These are phyloP conservation scores for Scomber japonicus DNA, from an alignment of 2,113 vertebrate species.

Conservation along the genomic window DNA sequence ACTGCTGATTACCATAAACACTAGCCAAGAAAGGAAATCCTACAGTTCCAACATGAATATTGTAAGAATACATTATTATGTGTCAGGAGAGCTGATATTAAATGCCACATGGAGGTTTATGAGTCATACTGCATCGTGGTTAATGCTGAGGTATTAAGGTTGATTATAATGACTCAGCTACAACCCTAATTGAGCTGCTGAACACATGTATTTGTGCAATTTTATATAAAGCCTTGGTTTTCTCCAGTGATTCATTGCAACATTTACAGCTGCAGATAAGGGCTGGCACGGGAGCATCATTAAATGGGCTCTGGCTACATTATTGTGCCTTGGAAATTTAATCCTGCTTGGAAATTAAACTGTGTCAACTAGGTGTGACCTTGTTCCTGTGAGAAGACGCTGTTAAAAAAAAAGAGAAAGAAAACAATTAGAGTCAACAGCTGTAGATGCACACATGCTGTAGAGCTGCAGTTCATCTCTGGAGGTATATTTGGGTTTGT, in stretches of 20 bases:
- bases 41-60: too few species aligned
- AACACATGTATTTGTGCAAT: neutral
- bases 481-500: neutral
- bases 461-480: constrained; percentile 3
- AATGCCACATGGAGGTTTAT: constrained; percentile 2
- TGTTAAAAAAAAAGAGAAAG: neutral
- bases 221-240: neutral
- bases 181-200: neutral
- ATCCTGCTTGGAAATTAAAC: constrained; percentile 24
- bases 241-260: neutral
- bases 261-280: constrained; percentile 22
- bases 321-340: constrained; percentile 23
- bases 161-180: too few species aligned
- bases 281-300: neutral
- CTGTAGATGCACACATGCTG: neutral
- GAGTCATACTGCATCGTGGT: neutral
- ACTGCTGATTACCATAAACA: too few species aligned
- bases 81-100: neutral
- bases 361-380: constrained; percentile 1
- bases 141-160: neutral
- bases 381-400: neutral
- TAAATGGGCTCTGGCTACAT: neutral
- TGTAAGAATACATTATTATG: too few species aligned
- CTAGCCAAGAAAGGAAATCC: too few species aligned
- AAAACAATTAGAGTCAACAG: neutral